Evolutionary conservation across 1,140 invertebrate genomes (phyloP).

Genomic region (Whitmania pigra): DNA sequence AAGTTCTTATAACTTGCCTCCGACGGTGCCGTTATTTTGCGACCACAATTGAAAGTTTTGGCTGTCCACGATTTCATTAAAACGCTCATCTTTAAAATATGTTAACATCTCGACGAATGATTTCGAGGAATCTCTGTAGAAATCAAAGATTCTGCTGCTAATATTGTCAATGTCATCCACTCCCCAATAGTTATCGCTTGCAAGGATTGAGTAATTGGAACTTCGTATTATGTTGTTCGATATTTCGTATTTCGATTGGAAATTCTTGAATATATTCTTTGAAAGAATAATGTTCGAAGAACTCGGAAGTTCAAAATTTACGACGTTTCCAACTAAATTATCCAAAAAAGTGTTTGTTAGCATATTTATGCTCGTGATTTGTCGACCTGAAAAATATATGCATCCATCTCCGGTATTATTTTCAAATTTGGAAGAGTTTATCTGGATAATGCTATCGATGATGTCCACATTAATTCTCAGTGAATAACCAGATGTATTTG

Average conservation of each 20-base stretch:
- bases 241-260: neutral
- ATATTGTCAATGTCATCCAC: neutral
- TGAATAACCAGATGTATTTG: no score
- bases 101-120: neutral
- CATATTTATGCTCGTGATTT: no score
- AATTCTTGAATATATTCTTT: neutral
- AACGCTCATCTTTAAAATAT: neutral
- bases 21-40: neutral
- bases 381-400: no score
- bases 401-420: no score
- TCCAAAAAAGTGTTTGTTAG: neutral
- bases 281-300: neutral
- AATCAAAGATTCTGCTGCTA: neutral
- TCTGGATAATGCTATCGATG: no score
- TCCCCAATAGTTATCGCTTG: conserved; percentile 2
- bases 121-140: neutral
- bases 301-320: neutral
- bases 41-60: neutral
- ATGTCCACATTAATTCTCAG: no score
- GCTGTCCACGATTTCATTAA: neutral
- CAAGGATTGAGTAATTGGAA: neutral
- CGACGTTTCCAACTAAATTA: neutral
- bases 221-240: neutral
- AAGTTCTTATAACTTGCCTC: neutral
- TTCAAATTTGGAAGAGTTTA: no score